Conservation (phyloP, 2,888 invertebrate species). For the Ashinkailepas kermadecensis region DNA sequence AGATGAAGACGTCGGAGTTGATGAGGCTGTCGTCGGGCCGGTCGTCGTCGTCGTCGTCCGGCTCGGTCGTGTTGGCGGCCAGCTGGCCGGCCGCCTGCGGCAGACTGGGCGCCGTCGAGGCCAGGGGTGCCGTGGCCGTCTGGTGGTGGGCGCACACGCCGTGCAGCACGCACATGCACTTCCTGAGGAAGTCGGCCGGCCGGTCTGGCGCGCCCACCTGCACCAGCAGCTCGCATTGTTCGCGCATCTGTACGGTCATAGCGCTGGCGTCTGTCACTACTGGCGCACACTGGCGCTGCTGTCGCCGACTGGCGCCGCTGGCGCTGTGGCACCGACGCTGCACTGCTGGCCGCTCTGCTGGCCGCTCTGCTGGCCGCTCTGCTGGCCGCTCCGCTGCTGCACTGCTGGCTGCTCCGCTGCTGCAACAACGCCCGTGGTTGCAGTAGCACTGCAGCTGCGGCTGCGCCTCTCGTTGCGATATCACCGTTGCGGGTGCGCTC, state of each 20-base stretch:
- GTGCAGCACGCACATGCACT: neutral
- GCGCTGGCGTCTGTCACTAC: neutral
- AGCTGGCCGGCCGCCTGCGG: neutral
- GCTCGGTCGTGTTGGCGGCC: neutral
- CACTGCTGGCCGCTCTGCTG: no score
- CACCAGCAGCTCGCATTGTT: neutral
- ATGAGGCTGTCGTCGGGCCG: neutral
- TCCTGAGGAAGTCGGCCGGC: neutral
- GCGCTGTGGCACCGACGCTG: neutral
- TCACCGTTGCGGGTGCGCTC: no score
- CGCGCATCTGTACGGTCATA: neutral
- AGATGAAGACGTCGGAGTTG: constrained; percentile 21
- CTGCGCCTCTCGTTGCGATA: no score
- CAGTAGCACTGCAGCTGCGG: no score
- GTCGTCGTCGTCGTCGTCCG: neutral
- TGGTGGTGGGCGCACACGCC: neutral
- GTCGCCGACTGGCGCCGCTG: neutral
- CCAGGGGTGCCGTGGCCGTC: neutral
- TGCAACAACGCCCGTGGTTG: no score
- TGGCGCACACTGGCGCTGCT: neutral
- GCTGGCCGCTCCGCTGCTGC: no score
- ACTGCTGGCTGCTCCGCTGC: no score
- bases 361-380: no score
- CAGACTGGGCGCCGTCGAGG: neutral
- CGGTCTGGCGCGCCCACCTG: neutral